Percentiles rank a stretch among this genome's conserved stretches.
These are phyloP conservation scores for Caenorhabditis zanzibari DNA, from an alignment of 2,888 invertebrate genomes.

Conservation along the genomic window DNA sequence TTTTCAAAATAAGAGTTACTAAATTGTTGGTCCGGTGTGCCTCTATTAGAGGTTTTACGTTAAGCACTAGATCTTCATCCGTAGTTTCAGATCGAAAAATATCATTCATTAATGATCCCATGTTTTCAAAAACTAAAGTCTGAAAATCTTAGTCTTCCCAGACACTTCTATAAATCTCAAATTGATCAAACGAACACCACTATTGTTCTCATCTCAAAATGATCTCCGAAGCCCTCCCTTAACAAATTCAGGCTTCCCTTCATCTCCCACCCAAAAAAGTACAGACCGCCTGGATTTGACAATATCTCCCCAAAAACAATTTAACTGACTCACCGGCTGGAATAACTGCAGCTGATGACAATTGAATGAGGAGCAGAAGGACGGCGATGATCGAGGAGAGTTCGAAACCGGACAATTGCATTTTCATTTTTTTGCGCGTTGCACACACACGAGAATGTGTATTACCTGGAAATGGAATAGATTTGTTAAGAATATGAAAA, in stretches of 20 bases:
- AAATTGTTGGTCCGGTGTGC: too few relatives aligned
- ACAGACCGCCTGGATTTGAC: slow-evolving; percentile 12
- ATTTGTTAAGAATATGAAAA: neutral
- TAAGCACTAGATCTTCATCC: too few relatives aligned
- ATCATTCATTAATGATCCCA: too few relatives aligned
- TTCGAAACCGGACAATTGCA: slow-evolving; percentile 59
- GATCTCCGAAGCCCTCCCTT: neutral
- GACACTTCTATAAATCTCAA: too few relatives aligned
- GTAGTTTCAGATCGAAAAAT: too few relatives aligned
- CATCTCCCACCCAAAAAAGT: neutral
- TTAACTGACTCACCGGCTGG: slow-evolving; percentile 62
- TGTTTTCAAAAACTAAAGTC: too few relatives aligned
- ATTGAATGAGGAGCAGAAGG: slow-evolving; percentile 56
- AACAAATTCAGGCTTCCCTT: neutral
- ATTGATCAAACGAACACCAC: too few relatives aligned
- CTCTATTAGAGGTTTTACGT: too few relatives aligned
- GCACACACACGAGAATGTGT: slow-evolving; percentile 13
- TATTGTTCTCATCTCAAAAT: neutral
- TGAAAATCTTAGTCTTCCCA: too few relatives aligned
- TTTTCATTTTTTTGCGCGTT: slow-evolving; percentile 22
- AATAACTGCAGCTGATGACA: slow-evolving; percentile 61
- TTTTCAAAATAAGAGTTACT: too few relatives aligned
- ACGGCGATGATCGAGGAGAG: slow-evolving; percentile 57
- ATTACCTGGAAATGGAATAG: slow-evolving; percentile 39
- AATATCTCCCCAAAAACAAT: neutral